These are phyloP conservation scores for Astyanax mexicanus DNA, from an alignment of 2,797 vertebrate genomes.

Conservation along the genomic window DNA sequence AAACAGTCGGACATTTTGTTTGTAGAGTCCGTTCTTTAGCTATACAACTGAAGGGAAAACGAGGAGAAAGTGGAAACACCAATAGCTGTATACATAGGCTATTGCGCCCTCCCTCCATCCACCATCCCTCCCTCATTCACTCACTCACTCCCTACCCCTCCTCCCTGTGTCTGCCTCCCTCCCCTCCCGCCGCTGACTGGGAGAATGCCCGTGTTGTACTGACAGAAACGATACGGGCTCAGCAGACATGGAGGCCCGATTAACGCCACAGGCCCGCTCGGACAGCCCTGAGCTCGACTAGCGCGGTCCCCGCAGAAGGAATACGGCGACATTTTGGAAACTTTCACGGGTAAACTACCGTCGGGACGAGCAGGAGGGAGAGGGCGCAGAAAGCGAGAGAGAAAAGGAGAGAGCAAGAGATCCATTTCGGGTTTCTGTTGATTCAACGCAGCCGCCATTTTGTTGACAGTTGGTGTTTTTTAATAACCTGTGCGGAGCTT, in stretches of 20 bases:
- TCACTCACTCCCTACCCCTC: conserved; percentile 50
- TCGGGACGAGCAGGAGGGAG: conserved; percentile 64
- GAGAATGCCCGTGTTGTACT: conserved; percentile 83
- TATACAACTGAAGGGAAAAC: conserved; percentile 7
- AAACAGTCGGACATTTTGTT: conserved; percentile 7
- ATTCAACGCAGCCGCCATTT: conserved; percentile 89
- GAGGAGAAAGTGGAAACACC: conserved; percentile 57
- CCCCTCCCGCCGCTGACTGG: conserved; percentile 60
- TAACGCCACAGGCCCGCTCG: conserved; percentile 79
- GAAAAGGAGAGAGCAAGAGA: conserved; percentile 62
- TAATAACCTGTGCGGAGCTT: conserved; percentile 76
- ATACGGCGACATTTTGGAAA: conserved; percentile 65
- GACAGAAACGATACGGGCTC: conserved; percentile 84
- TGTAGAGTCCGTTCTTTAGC: too few relatives aligned
- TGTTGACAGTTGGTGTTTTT: conserved; percentile 86
- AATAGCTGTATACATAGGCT: too few relatives aligned
- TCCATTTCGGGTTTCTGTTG: conserved; percentile 87
- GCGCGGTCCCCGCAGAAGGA: conserved; percentile 67
- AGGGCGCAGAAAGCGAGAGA: conserved; percentile 66
- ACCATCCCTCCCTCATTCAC: conserved; percentile 56
- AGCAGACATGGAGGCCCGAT: conserved; percentile 87
- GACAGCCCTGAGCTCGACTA: conserved; percentile 79
- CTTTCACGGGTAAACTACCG: conserved; percentile 65
- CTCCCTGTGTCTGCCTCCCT: conserved; percentile 57
- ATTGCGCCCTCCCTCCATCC: conserved; percentile 56